phyloP scores from a whole-genome alignment of 2,113 vertebrate genomes.

The Podarcis raffonei region DNA sequence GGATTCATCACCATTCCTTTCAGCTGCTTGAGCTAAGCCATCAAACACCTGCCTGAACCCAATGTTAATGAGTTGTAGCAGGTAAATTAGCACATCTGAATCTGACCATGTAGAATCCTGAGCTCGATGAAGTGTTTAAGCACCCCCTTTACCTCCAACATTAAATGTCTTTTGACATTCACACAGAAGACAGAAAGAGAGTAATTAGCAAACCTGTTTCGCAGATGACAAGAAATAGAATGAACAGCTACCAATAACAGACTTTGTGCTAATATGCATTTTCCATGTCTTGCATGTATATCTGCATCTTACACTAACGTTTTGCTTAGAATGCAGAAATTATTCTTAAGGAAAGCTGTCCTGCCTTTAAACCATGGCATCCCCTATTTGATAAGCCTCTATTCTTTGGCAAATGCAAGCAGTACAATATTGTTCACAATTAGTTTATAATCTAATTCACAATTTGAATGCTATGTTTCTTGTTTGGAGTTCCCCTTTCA shows the following conservation, averaged over 20 bases:
- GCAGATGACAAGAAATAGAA: slow-evolving; percentile 17
- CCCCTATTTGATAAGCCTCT: background rate
- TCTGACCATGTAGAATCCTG: slow-evolving; percentile 52
- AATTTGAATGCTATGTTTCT: background rate
- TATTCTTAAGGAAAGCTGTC: background rate
- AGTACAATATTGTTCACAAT: background rate
- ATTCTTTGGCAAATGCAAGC: background rate
- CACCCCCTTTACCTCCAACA: slow-evolving; percentile 58
- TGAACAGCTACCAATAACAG: background rate
- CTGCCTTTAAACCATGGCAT: background rate
- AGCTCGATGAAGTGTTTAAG: slow-evolving; percentile 54
- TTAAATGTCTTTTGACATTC: slow-evolving; percentile 61
- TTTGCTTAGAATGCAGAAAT: background rate
- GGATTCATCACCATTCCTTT: slow-evolving; percentile 51
- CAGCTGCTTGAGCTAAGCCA: slow-evolving; percentile 55
- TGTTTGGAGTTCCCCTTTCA: background rate
- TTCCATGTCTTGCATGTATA: background rate
- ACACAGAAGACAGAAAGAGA: slow-evolving; percentile 38
- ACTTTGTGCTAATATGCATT: slow-evolving; percentile 11
- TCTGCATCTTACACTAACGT: background rate
- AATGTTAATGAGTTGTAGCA: slow-evolving; percentile 57
- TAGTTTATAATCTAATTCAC: background rate
- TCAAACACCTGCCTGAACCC: slow-evolving; percentile 50
- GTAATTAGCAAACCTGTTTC: slow-evolving; percentile 16
- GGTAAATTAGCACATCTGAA: slow-evolving; percentile 67